phyloP scores from a whole-genome alignment of 2,888 invertebrate genomes.

The Cerastis rubricosa region DNA sequence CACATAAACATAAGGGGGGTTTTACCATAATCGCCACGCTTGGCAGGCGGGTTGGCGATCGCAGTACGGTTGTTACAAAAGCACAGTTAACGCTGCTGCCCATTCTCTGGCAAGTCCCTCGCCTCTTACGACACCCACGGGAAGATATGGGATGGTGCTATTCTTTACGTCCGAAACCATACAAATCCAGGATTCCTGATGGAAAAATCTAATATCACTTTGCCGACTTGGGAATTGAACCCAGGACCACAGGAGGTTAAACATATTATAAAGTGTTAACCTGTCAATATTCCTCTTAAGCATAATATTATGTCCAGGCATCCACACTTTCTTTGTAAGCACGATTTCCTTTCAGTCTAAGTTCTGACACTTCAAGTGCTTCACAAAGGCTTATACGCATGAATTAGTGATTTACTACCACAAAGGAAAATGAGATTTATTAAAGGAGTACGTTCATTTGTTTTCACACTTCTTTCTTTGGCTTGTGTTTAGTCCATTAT shows the following conservation, averaged over 20 bases:
- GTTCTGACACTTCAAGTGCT: constrained; percentile 21
- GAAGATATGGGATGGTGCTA: too few relatives aligned
- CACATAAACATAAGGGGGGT: too few relatives aligned
- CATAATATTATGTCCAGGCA: not conserved
- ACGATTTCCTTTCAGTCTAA: constrained; percentile 6
- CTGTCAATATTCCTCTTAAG: not conserved
- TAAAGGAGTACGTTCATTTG: not conserved
- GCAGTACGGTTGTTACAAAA: too few relatives aligned
- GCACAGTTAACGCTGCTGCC: too few relatives aligned
- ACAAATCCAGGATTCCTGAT: too few relatives aligned
- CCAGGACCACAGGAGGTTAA: not conserved
- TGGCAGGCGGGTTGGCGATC: too few relatives aligned
- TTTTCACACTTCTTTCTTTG: not conserved
- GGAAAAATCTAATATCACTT: too few relatives aligned
- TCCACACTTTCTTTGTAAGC: not conserved
- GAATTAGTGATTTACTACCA: constrained; percentile 21
- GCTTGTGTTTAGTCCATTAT: not conserved
- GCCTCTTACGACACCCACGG: too few relatives aligned
- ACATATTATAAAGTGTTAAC: not conserved
- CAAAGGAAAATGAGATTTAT: constrained; percentile 25
- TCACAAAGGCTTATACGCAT: constrained; percentile 20
- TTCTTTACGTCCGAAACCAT: too few relatives aligned
- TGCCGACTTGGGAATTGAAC: not conserved
- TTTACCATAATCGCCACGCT: too few relatives aligned
- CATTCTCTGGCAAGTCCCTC: too few relatives aligned